Evolutionary conservation across 2,797 vertebrate genomes (phyloP).

Genomic region (Aselliscus stoliczkanus): DNA sequence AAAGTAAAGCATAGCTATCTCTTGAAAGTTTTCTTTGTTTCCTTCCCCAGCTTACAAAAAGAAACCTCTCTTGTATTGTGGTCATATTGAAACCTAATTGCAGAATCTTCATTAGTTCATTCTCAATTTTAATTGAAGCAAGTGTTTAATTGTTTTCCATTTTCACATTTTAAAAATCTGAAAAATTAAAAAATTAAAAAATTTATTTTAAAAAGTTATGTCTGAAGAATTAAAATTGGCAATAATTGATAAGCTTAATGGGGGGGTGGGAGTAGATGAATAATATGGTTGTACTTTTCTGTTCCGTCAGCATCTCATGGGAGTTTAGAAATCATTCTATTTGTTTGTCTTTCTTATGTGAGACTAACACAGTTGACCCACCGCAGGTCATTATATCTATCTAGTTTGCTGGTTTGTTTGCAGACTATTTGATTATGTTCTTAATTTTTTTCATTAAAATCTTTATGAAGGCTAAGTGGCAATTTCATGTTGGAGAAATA

Average conservation of each 20-base stretch:
- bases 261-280: not conserved
- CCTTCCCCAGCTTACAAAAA: not conserved
- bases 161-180: not conserved
- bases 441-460: conserved; percentile 69
- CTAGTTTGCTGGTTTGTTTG: conserved; percentile 66
- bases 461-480: conserved; percentile 71
- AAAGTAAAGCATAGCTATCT: conserved; percentile 3
- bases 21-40: conserved; percentile 23
- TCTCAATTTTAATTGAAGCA: conserved; percentile 37
- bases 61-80: not conserved
- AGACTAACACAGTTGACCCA: conserved; percentile 59
- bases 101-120: not conserved
- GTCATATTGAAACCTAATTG: not conserved
- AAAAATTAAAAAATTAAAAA: no score
- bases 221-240: conserved; percentile 35
- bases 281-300: conserved; percentile 20
- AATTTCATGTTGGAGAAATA: conserved; percentile 70
- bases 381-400: conserved; percentile 48
- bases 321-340: conserved; percentile 58
- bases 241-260: conserved; percentile 46
- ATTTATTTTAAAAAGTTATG: conserved; percentile 41
- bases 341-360: conserved; percentile 54
- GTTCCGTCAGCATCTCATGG: not conserved
- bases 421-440: conserved; percentile 66
- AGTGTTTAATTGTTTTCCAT: conserved; percentile 42